Conservation (phyloP, 2,888 invertebrate species). For the Microctonus aethiopoides region DNA sequence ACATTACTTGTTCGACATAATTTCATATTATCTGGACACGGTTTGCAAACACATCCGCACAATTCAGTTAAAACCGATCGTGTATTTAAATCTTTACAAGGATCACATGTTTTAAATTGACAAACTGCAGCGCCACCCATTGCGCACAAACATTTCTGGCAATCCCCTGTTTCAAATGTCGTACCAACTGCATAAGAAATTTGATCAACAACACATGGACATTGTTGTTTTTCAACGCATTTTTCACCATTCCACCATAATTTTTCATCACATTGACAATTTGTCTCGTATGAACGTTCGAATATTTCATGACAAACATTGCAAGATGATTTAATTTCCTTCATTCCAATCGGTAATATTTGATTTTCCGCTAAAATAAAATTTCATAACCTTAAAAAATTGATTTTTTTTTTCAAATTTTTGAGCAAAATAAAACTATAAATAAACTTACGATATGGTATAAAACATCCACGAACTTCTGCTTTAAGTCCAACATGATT, state of each 20-base stretch:
- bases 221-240: constrained; percentile 79
- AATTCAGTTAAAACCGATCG: constrained; percentile 72
- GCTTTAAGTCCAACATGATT: constrained; percentile 78
- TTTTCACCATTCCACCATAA: constrained; percentile 79
- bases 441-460: constrained; percentile 72
- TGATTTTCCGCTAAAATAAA: constrained; percentile 4
- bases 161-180: constrained; percentile 77
- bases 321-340: constrained; percentile 55
- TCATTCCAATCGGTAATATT: background rate
- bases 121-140: constrained; percentile 80
- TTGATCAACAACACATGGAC: constrained; percentile 82
- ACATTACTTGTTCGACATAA: constrained; percentile 81
- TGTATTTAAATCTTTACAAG: constrained; percentile 72
- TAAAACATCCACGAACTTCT: constrained; percentile 83
- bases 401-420: background rate
- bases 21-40: constrained; percentile 75
- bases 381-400: background rate
- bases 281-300: constrained; percentile 52
- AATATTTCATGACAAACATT: constrained; percentile 71
- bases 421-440: too few species aligned
- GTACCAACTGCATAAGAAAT: constrained; percentile 78
- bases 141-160: constrained; percentile 83
- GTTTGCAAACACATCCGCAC: constrained; percentile 80
- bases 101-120: constrained; percentile 75
- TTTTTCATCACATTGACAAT: constrained; percentile 70